Evolutionary conservation across 1,140 invertebrate species (phyloP), one percentile per base, ranked within the genome.

Genomic region (Microplitis demolitor): DNA sequence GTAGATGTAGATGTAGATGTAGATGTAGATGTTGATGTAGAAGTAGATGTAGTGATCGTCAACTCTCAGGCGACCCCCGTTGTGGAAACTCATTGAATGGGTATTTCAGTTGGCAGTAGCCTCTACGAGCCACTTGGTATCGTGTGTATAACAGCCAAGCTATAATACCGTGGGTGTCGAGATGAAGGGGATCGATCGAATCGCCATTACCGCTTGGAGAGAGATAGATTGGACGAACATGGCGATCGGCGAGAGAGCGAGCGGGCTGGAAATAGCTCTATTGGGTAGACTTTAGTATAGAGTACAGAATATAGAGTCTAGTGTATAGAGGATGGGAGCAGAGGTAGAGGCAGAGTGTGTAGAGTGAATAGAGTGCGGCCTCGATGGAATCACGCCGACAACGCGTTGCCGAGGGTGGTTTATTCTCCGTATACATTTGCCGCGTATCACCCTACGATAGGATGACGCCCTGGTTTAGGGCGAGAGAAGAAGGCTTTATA

Each of bases 391-490:
- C 84, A 85, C 83, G 78, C 79, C 79, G 77, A 11, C 71, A 37
- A 74, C 72, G 62, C 50, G 39, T 45, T 45, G 11, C 60, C 79
- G 78, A 76, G 79, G 80, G 72, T 73, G 83, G 78, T 83, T 84
- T 86, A 84, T 84, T 84, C 82, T 78, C 76, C 79, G 81, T 83
- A 83, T 84, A 84, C 82, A 83, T 81, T 81, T 83, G 79, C 80
- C 75, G 78, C 80, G 80, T 82, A 82, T 83, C 80, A 83, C 79
- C 80, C 78, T 54, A 50, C 56, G 56, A 73, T 71, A 76, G 71
- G 70, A 70, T 76, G 78, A 81, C 76, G 80, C 75, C 76, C 74
- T 58, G 35, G 45, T 39, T 64, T 39, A 34, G 56, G 53, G 68
- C 67, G 66, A 73, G 70, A 69, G 72, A 66, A 74, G 64, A 74